These are phyloP conservation scores for Panthera leo DNA, from an alignment of 2,113 vertebrate species.

Conservation along the genomic window DNA sequence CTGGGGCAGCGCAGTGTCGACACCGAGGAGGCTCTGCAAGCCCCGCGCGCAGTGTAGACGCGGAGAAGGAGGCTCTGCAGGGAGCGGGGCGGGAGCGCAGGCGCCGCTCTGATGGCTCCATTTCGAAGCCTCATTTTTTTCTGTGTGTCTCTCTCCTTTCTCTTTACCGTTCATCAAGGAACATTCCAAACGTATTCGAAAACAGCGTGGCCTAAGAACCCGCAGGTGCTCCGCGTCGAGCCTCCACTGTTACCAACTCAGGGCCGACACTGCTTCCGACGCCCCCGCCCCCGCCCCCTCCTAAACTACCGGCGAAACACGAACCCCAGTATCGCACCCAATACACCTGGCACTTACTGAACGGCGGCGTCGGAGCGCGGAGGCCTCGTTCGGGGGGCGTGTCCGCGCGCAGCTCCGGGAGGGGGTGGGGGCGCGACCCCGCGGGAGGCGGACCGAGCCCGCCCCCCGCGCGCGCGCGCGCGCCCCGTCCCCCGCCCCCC, in stretches of 20 bases:
- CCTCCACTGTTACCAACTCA: background rate
- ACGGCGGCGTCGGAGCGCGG: background rate
- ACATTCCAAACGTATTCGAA: background rate
- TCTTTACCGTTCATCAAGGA: background rate
- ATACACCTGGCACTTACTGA: background rate
- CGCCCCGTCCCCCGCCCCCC: too few species aligned
- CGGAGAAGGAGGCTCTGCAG: too few species aligned
- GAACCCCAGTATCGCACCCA: background rate
- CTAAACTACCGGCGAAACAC: background rate
- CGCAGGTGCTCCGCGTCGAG: too few species aligned
- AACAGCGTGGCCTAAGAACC: background rate
- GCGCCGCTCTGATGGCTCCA: background rate
- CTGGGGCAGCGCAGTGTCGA: too few species aligned
- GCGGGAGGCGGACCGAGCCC: background rate
- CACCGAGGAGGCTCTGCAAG: too few species aligned
- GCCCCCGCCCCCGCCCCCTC: background rate
- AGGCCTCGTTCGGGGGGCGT: too few species aligned
- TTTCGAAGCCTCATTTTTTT: background rate
- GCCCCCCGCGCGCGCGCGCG: background rate
- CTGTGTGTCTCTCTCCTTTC: too few species aligned
- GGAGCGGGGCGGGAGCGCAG: too few species aligned
- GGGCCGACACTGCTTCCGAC: rapidly evolving
- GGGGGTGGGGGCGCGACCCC: background rate
- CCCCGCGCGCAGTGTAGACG: too few species aligned
- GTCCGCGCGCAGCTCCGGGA: too few species aligned